Percentiles rank a stretch among this genome's conserved stretches.
These are phyloP conservation scores for Saccopteryx leptura DNA, from an alignment of 2,113 vertebrate species.

Conservation along the genomic window DNA sequence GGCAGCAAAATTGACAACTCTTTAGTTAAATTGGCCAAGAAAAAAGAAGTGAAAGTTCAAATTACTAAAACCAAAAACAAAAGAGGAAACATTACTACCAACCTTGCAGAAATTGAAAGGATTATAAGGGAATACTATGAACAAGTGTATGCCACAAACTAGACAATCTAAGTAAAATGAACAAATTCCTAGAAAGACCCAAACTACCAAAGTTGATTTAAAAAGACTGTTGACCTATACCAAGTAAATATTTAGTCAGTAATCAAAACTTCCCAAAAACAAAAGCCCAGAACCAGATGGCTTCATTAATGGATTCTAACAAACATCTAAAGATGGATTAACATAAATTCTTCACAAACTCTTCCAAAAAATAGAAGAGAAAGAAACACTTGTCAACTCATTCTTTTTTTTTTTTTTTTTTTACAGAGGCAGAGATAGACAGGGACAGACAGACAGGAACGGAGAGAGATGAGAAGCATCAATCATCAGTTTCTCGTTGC, in stretches of 20 bases:
- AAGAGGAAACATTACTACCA: not conserved
- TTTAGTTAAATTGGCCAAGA: not conserved
- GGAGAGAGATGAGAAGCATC: too few relatives aligned
- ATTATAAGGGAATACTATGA: not conserved
- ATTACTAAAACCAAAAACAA: constrained; percentile 31
- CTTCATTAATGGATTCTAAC: constrained; percentile 45
- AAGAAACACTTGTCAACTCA: not conserved
- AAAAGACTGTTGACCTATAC: constrained; percentile 56
- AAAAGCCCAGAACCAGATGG: constrained; percentile 71
- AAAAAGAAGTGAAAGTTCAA: not conserved
- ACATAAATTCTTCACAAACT: constrained; percentile 39
- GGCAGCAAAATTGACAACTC: not conserved
- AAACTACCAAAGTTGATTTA: constrained; percentile 21
- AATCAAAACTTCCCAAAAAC: constrained; percentile 53
- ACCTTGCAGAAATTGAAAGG: not conserved
- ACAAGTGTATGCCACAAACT: not conserved
- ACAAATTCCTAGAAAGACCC: not conserved
- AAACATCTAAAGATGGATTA: constrained; percentile 65
- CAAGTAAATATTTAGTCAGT: constrained; percentile 69
- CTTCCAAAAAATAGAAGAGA: constrained; percentile 36
- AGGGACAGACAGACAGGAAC: too few relatives aligned
- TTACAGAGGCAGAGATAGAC: too few relatives aligned
- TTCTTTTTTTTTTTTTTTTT: too few relatives aligned
- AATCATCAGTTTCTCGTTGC: too few relatives aligned
- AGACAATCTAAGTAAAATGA: not conserved